Evolutionary conservation across 2,113 vertebrate species (phyloP).

Genomic region (Notothenia coriiceps): DNA sequence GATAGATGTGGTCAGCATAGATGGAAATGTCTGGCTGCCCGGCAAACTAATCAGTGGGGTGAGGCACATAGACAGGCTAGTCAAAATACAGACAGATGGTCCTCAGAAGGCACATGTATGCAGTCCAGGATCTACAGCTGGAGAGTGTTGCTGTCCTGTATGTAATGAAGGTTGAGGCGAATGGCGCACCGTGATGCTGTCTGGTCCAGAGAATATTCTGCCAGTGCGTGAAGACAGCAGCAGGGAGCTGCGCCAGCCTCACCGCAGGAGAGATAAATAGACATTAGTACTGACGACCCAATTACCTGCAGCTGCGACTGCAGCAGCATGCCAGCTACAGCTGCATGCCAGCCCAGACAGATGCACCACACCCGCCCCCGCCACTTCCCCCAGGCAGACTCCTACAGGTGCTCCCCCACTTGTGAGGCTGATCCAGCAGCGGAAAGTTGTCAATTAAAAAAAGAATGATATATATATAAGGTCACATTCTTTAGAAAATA

Average conservation of each 20-base stretch:
- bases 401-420: neutral
- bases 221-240: slow-evolving; percentile 30
- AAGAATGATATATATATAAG: neutral
- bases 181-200: slow-evolving; percentile 1
- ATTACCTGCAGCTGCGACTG: slow-evolving; percentile 65
- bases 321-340: slow-evolving; percentile 29
- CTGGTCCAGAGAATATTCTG: slow-evolving; percentile 28
- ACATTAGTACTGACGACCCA: slow-evolving; percentile 62
- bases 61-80: neutral
- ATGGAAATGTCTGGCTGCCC: neutral
- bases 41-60: slow-evolving; percentile 6
- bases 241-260: slow-evolving; percentile 34
- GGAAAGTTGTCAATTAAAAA: neutral
- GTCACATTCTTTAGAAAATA: no score
- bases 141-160: neutral
- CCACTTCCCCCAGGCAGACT: slow-evolving; percentile 4
- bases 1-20: neutral
- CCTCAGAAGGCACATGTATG: neutral
- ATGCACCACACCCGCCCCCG: slow-evolving; percentile 27
- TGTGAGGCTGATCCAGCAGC: neutral
- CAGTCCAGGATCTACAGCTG: slow-evolving; percentile 10
- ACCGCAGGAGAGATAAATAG: slow-evolving; percentile 52
- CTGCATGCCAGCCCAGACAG: slow-evolving; percentile 41
- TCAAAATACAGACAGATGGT: slow-evolving; percentile 14
- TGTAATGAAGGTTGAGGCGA: neutral